Conservation (phyloP, 2,888 invertebrate species). For the Orthonevra nobilis region DNA sequence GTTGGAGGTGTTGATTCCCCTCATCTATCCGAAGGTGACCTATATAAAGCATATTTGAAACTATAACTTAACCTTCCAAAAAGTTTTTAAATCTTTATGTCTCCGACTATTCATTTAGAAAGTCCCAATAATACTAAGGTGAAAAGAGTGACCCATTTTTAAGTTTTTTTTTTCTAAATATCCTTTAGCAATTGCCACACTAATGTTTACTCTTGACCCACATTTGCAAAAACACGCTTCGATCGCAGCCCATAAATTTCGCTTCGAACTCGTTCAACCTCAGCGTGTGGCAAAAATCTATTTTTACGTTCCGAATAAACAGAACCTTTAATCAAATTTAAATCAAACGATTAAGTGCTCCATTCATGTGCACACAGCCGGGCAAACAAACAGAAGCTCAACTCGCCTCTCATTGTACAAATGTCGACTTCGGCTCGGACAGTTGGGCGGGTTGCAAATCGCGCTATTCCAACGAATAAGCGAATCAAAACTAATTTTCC, state of each 20-base stretch:
- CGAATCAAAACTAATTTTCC: constrained; percentile 65
- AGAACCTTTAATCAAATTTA: constrained; percentile 45
- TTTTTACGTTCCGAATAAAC: constrained; percentile 35
- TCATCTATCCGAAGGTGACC: too few relatives aligned
- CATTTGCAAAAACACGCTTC: neutral
- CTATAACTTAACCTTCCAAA: too few relatives aligned
- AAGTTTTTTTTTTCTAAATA: too few relatives aligned
- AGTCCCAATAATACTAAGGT: too few relatives aligned
- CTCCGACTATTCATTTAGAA: too few relatives aligned
- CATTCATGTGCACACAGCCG: constrained; percentile 23
- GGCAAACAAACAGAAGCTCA: constrained; percentile 1
- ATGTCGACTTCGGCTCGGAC: neutral
- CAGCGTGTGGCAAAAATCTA: neutral
- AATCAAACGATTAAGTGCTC: constrained; percentile 46
- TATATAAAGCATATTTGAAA: too few relatives aligned
- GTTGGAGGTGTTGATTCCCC: too few relatives aligned
- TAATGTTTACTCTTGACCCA: constrained; percentile 31
- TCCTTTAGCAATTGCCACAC: neutral
- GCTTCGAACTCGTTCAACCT: neutral
- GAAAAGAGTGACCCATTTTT: too few relatives aligned
- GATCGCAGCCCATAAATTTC: neutral
- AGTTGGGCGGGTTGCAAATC: constrained; percentile 4
- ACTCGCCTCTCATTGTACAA: neutral
- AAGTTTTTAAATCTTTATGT: too few relatives aligned
- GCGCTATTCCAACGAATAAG: constrained; percentile 7